A percentile compares a stretch with the other conserved stretches of the same genome.
phyloP scores from a whole-genome alignment of 2,888 invertebrate genomes.

The Prosopocoilus inquinatus region DNA sequence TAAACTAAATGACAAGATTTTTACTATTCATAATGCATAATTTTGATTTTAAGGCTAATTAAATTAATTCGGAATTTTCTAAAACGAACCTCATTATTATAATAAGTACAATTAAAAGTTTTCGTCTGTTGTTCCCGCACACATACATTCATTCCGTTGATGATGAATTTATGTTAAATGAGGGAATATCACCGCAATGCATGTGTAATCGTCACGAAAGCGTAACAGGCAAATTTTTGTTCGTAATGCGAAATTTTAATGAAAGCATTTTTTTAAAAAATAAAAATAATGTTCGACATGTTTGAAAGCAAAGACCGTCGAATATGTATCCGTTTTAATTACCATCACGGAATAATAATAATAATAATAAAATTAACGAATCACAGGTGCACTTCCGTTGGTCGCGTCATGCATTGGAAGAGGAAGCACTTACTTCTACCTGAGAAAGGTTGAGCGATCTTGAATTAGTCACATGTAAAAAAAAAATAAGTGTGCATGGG shows the following conservation, averaged over 20 bases:
- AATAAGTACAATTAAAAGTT: too few species aligned
- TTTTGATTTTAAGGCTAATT: too few species aligned
- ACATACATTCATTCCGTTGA: too few species aligned
- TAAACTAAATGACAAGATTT: too few species aligned
- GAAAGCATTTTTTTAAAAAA: not conserved
- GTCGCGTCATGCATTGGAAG: constrained; percentile 26
- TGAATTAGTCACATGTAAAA: constrained; percentile 1
- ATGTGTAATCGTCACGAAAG: not conserved
- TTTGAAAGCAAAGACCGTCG: constrained; percentile 27
- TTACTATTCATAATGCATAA: too few species aligned
- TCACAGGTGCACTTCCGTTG: constrained; percentile 39
- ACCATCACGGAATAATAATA: constrained; percentile 30
- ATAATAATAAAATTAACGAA: constrained; percentile 40
- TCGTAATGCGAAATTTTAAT: not conserved
- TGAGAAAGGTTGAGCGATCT: constrained; percentile 4
- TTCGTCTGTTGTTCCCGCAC: too few species aligned
- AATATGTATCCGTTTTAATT: constrained; percentile 37
- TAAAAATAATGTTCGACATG: constrained; percentile 24
- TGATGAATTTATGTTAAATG: too few species aligned
- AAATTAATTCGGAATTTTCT: too few species aligned
- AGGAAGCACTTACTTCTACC: constrained; percentile 8
- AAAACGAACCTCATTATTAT: too few species aligned
- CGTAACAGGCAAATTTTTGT: not conserved
- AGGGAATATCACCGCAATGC: too few species aligned
- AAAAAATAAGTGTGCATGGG: not conserved